Evolutionary conservation across 1,140 invertebrate genomes (phyloP), one percentile per base, ranked within the genome.

Genomic region (Meloidogyne chitwoodi): DNA sequence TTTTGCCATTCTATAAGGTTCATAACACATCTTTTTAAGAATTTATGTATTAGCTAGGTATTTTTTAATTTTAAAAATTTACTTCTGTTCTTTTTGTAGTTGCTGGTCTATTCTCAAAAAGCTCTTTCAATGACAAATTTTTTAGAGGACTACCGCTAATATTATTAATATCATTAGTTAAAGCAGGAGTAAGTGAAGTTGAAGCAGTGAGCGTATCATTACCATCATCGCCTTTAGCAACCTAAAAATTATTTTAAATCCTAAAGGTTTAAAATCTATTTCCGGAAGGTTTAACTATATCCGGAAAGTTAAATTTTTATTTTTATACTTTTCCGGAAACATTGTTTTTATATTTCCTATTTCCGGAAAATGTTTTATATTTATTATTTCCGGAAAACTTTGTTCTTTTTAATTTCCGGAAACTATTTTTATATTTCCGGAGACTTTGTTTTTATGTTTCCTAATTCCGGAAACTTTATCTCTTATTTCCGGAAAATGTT

Each of bases 61-160:
- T 34, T 19, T 8, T 48, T 24, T 31, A 74, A 34, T 14, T 22
- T 27, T 12, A 19, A 41, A 0, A 69, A 19, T 74, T 14, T 63
- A 83, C 84, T 70, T 83, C 85, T 62, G 79, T 81, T 69, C 81
- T 71, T 66, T 81, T 48, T 14, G 76, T 73, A 48, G 65, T 74
- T 22, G 72, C 66, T 31, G 84, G 86, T 48, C 83, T 87, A 29
- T 84, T 76, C 74, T 86, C 86, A 64, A 86, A 86, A 67, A 86
- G 78, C 75, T 86, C 84, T 22, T 80, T 64, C 10, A 86, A 68
- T 6, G 85, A 87, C 4, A 86, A 61, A 69, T 73, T 56, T 56
- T n/a, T 56, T 56, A 56, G 6, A 6, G 19, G 19, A 56, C n/a
- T 56, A 22, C n/a, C 12, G 16, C 16, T 41, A 41, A 14, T 41